Evolutionary conservation across 2,888 invertebrate genomes (phyloP).

Genomic region (Heliconius ethilla): DNA sequence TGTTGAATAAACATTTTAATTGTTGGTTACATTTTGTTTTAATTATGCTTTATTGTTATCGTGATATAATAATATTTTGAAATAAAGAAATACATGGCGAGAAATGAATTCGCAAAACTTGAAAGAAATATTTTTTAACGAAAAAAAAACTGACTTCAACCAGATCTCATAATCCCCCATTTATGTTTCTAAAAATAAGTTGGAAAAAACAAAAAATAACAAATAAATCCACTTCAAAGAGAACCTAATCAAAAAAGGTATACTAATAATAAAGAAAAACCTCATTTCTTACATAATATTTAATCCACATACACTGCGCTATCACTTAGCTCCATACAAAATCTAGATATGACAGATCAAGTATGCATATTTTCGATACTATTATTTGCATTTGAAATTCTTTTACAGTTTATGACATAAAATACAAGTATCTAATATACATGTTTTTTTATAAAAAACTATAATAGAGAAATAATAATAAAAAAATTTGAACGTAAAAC

Average conservation of each 20-base stretch:
- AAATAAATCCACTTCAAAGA: not conserved
- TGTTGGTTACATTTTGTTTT: constrained; percentile 11
- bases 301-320: constrained; percentile 34
- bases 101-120: not conserved
- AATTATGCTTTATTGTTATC: not conserved
- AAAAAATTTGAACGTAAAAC: no score
- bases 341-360: not conserved
- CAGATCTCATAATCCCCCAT: no score
- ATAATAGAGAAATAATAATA: no score
- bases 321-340: constrained; percentile 24
- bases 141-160: no score
- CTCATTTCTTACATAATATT: constrained; percentile 30
- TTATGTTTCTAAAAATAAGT: no score
- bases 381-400: not conserved
- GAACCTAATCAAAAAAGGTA: not conserved
- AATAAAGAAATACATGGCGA: not conserved
- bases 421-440: no score
- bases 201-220: no score
- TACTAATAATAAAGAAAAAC: constrained; percentile 10
- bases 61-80: not conserved
- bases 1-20: constrained; percentile 13
- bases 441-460: no score
- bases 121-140: not conserved
- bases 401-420: not conserved
- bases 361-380: not conserved